These are phyloP conservation scores for Poeciliopsis infans DNA, from an alignment of 2,797 vertebrate species.

Conservation along the genomic window DNA sequence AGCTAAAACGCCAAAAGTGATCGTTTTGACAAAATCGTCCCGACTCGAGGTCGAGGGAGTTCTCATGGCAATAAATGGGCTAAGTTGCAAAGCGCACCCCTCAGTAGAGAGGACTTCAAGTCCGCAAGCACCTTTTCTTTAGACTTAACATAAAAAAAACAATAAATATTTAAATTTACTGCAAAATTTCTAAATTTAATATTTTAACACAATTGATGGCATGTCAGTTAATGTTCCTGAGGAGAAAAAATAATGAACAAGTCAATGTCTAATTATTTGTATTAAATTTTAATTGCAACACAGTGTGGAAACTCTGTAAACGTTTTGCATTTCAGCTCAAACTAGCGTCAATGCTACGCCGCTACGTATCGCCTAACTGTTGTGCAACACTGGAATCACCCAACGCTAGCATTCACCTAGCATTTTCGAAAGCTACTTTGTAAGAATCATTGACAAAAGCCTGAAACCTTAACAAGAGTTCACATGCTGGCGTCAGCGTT, in stretches of 20 bases:
- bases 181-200: not conserved
- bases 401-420: no score
- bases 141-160: not conserved
- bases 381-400: not conserved
- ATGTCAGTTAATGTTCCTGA: not conserved
- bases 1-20: not conserved
- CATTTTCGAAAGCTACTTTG: no score
- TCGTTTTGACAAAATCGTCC: slow-evolving; percentile 7
- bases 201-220: not conserved
- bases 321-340: not conserved
- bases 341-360: not conserved
- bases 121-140: not conserved
- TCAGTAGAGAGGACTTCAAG: not conserved
- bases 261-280: no score
- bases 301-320: not conserved
- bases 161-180: not conserved
- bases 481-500: not conserved
- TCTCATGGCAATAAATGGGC: not conserved
- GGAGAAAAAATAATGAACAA: not conserved
- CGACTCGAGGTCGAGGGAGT: not conserved
- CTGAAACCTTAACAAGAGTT: no score
- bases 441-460: not conserved
- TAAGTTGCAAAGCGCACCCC: not conserved
- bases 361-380: not conserved
- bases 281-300: not conserved